Percentiles rank a stretch among this genome's conserved stretches.
Evolutionary conservation across 2,888 invertebrate species (phyloP).

Genomic region (Calliopum simillimum): DNA sequence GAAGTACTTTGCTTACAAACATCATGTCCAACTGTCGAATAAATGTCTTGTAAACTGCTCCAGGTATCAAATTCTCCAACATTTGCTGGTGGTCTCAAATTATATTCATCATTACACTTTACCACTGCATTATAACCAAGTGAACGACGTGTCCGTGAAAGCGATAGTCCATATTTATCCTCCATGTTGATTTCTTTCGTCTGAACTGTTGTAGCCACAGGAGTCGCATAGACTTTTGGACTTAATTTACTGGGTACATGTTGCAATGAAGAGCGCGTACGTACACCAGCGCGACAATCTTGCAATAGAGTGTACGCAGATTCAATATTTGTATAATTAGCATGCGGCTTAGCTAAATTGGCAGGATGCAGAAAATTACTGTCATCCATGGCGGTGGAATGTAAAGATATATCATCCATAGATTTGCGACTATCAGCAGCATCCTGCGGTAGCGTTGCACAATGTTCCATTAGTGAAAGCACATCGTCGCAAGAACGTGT

Average conservation of each 20-base stretch:
- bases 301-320: slow-evolving; percentile 42
- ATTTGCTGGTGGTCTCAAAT: not conserved
- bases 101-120: not conserved
- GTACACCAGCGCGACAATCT: slow-evolving; percentile 47
- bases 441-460: slow-evolving; percentile 38
- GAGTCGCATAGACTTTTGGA: slow-evolving; percentile 72
- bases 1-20: slow-evolving; percentile 23
- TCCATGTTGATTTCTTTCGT: not conserved
- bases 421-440: slow-evolving; percentile 63
- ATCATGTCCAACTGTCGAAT: slow-evolving; percentile 38
- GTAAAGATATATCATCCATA: slow-evolving; percentile 72
- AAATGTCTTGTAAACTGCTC: slow-evolving; percentile 76
- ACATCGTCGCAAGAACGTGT: slow-evolving; percentile 72
- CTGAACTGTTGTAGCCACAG: slow-evolving; percentile 1
- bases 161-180: slow-evolving; percentile 58
- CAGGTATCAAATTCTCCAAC: slow-evolving; percentile 65
- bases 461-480: slow-evolving; percentile 65
- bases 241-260: slow-evolving; percentile 69
- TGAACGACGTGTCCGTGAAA: slow-evolving; percentile 54
- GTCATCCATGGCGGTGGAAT: slow-evolving; percentile 57
- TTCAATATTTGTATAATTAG: slow-evolving; percentile 35
- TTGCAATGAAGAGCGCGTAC: slow-evolving; percentile 51
- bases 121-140: slow-evolving; percentile 50
- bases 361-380: slow-evolving; percentile 55
- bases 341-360: slow-evolving; percentile 24